Conservation (phyloP, 2,797 vertebrate species). For the Novumbra hubbsi region DNA sequence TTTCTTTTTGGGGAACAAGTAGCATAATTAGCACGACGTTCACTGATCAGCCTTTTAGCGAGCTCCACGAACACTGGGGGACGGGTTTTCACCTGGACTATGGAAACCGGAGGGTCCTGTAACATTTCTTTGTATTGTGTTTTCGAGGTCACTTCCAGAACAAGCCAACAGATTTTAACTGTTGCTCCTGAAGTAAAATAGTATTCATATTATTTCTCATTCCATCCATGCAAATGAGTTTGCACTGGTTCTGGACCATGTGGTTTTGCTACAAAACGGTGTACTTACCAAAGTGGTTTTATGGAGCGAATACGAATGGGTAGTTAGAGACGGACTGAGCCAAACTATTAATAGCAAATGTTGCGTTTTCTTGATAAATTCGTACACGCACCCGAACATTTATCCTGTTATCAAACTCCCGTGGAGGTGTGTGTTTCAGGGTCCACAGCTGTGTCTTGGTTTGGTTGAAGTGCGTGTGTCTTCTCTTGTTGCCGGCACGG, state of each 20-base stretch:
- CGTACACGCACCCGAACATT: conserved; percentile 27
- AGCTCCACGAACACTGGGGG: conserved; percentile 17
- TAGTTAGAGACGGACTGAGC: conserved; percentile 48
- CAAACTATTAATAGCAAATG: conserved; percentile 56
- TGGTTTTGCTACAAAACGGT: conserved; percentile 47
- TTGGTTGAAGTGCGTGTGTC: conserved; percentile 33
- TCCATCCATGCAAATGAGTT: conserved; percentile 11
- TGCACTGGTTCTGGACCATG: conserved; percentile 16
- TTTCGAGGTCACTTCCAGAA: conserved; percentile 16
- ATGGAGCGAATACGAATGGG: background rate
- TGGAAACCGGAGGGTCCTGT: conserved; percentile 18
- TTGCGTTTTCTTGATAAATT: conserved; percentile 51
- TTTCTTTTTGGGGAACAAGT: conserved; percentile 46
- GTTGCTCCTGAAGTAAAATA: conserved; percentile 25
- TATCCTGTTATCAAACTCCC: conserved; percentile 19
- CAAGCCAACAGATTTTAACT: conserved; percentile 31
- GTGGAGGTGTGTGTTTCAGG: conserved; percentile 19
- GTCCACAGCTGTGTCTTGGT: conserved; percentile 55
- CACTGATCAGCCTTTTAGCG: conserved; percentile 20
- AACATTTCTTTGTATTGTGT: conserved; percentile 24
- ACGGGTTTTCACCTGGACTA: conserved; percentile 28
- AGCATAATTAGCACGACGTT: conserved; percentile 42
- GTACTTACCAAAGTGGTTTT: conserved; percentile 49
- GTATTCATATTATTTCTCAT: conserved; percentile 14
- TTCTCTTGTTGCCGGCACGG: conserved; percentile 44